phyloP scores from a whole-genome alignment of 1,140 invertebrate genomes.

The Microplitis mediator region DNA sequence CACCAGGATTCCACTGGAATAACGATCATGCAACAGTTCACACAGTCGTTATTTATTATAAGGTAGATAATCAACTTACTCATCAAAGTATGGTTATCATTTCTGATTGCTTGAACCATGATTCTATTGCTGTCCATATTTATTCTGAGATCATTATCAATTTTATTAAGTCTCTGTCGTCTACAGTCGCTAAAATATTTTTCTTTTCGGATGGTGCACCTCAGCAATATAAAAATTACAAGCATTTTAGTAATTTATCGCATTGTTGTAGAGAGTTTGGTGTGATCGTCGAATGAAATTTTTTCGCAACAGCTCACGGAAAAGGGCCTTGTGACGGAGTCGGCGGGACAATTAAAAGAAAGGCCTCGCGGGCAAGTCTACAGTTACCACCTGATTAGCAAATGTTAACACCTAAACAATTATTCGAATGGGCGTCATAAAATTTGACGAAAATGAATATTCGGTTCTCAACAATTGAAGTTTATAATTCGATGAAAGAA shows the following conservation, averaged over 20 bases:
- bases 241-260: slow-evolving; percentile 17
- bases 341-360: slow-evolving; percentile 28
- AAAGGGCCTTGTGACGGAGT: slow-evolving; percentile 39
- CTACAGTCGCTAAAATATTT: background rate
- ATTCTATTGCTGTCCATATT: slow-evolving; percentile 4
- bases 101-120: slow-evolving; percentile 8
- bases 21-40: slow-evolving; percentile 11
- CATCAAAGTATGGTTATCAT: slow-evolving; percentile 12
- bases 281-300: slow-evolving; percentile 46
- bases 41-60: slow-evolving; percentile 11
- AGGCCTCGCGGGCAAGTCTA: slow-evolving; percentile 27
- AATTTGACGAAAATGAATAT: too few relatives aligned
- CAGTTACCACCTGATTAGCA: slow-evolving; percentile 21
- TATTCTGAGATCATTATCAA: background rate
- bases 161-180: background rate
- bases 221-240: slow-evolving; percentile 9
- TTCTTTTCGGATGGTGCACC: slow-evolving; percentile 6
- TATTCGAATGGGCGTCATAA: slow-evolving; percentile 12
- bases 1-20: slow-evolving; percentile 1
- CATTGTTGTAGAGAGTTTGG: slow-evolving; percentile 44
- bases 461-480: too few relatives aligned
- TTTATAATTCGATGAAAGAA: too few relatives aligned
- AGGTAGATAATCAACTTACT: background rate
- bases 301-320: slow-evolving; percentile 50
- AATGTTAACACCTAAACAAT: slow-evolving; percentile 17